Base-by-base conservation (phyloP, 2,888 invertebrate species). In the Dione vanillae region DNA sequence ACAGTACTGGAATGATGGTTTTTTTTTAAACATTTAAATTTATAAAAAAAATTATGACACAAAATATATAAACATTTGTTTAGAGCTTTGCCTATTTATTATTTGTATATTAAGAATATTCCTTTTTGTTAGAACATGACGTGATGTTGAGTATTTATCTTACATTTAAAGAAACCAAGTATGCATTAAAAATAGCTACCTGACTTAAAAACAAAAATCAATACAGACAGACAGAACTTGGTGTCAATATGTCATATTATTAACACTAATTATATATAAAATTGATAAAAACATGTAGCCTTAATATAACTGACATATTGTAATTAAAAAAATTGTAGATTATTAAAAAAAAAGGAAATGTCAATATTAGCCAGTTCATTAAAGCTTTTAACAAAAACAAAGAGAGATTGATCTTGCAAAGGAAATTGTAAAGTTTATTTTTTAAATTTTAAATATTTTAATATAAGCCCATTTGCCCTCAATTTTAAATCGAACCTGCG, bases 1-100 rank as follows among this genome's bases (percentile, higher is more conserved):
- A 91, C 90, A 85, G 84, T 80, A 76, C 78, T 84, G 87, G 86
- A 89, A 88, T 89, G 87, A 27, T n/a, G n/a, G n/a, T n/a, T 5
- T n/a, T 43, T n/a, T 81, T 73, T 16, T 49, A 45, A 41, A 51
- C 14, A 52, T 27, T 12, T 43, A 62, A 58, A 56, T 20, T 58
- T 16, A 40, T 45, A 59, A 51, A 62, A 54, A 45, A 40, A 43
- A 43, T 43, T 16, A 54, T 54, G 16, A 40, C 37, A 37, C n/a
- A 40, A 56, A 37, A 56, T 40, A 40, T 56, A 56, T 16, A 56
- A 37, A 16, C 16, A 56, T 40, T 27, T 27, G 5, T 41, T 16
- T 16, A 47, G 47, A 47, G 9, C 47, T 47, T 47, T 16, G 16
- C 16, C 16, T 40, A 56, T 56, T 56, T 56, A n/a, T 37, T 27